A percentile compares a stretch with the other conserved stretches of the same genome.
phyloP scores from a whole-genome alignment of 2,797 vertebrate species.

The Pseudocheirus occidentalis region DNA sequence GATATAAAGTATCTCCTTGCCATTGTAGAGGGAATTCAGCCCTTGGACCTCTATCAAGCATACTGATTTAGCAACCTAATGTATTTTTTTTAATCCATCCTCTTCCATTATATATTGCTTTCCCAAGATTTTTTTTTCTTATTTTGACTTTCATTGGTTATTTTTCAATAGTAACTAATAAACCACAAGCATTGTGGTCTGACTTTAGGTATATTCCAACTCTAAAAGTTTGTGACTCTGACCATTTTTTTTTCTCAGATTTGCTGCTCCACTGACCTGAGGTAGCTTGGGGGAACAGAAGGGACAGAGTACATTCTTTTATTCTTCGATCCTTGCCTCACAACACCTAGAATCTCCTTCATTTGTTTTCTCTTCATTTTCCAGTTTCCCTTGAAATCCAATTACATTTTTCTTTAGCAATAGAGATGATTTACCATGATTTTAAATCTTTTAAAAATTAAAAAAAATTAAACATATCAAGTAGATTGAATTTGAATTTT shows the following conservation, averaged over 20 bases:
- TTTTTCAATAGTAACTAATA: neutral
- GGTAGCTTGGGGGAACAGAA: neutral
- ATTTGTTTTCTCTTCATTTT: slow-evolving; percentile 24
- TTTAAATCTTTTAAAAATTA: neutral
- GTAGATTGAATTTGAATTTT: neutral
- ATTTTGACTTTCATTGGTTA: neutral
- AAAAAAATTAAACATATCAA: neutral
- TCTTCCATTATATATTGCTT: neutral
- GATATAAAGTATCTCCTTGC: neutral
- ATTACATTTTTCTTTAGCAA: neutral
- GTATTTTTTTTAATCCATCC: neutral
- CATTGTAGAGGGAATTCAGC: neutral
- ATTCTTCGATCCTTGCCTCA: neutral
- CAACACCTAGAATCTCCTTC: neutral
- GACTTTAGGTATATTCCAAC: neutral
- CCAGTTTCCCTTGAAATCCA: neutral
- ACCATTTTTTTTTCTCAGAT: neutral
- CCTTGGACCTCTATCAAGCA: neutral
- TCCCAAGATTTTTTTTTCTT: neutral
- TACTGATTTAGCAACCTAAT: neutral
- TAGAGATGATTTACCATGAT: neutral
- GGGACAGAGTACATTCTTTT: neutral
- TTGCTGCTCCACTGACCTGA: neutral
- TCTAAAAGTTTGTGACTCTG: neutral
- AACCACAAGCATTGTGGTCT: neutral